Evolutionary conservation across 1,140 invertebrate genomes (phyloP).

Genomic region (Gonioctena quinquepunctata): DNA sequence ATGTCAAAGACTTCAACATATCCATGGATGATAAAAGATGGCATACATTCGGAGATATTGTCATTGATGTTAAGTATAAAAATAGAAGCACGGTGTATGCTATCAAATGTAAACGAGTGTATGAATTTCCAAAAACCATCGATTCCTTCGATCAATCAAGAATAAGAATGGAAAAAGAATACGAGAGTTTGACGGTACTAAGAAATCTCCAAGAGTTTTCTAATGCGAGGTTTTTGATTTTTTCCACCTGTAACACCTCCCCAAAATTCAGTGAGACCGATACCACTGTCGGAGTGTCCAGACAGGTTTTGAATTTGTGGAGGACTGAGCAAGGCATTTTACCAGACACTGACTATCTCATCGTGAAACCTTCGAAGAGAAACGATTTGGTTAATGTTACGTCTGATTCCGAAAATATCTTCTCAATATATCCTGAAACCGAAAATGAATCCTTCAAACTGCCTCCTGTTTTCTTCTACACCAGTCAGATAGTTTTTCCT

Average conservation of each 20-base stretch:
- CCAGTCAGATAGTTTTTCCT: not conserved
- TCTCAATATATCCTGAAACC: not conserved
- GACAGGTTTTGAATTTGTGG: not conserved
- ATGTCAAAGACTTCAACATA: not conserved
- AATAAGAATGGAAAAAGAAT: constrained; percentile 8
- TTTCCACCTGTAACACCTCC: not conserved
- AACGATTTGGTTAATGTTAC: not conserved
- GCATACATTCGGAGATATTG: constrained; percentile 6
- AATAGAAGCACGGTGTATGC: not conserved
- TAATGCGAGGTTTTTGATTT: not conserved
- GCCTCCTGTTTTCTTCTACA: constrained; percentile 4
- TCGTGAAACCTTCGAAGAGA: not conserved
- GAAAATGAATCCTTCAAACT: not conserved
- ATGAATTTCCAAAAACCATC: not conserved
- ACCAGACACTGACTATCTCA: not conserved
- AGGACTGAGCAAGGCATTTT: not conserved
- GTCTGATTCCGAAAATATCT: constrained; percentile 4
- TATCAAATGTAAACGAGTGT: constrained; percentile 9
- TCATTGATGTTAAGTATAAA: not conserved
- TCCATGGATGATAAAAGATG: constrained; percentile 11
- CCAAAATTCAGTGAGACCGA: not conserved
- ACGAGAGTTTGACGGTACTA: not conserved
- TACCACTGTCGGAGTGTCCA: not conserved
- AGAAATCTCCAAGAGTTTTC: not conserved
- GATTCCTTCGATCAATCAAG: not conserved